phyloP scores from a whole-genome alignment of 2,797 vertebrate species.

The Propithecus perrieri region DNA sequence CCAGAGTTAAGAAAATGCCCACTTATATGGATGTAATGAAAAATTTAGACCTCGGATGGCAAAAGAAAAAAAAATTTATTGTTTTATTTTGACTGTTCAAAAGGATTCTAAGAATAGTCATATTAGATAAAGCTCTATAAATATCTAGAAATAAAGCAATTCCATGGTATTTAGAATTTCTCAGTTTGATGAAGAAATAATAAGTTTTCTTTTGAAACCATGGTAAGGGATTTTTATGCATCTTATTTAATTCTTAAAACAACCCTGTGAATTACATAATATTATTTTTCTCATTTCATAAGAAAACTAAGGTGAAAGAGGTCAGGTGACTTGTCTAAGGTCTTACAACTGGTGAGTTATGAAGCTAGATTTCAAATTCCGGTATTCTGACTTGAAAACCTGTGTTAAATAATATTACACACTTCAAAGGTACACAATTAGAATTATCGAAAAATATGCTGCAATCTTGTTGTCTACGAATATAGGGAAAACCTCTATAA shows the following conservation, averaged over 20 bases:
- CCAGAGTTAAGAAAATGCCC: conserved; percentile 52
- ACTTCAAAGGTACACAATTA: not conserved
- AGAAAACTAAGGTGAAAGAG: not conserved
- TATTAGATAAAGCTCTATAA: not conserved
- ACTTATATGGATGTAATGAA: conserved; percentile 23
- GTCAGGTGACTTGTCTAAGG: not conserved
- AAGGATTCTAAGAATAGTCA: conserved; percentile 12
- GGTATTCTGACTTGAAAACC: not conserved
- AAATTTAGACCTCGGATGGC: conserved; percentile 29
- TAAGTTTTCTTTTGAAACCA: not conserved
- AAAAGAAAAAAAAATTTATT: not conserved
- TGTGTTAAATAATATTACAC: not conserved
- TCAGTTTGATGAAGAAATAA: not conserved
- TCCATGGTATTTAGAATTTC: not conserved
- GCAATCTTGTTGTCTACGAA: not conserved
- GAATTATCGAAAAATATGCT: not conserved
- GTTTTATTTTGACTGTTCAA: conserved; percentile 33
- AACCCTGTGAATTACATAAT: not conserved
- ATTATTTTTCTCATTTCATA: not conserved
- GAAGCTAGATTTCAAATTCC: not conserved
- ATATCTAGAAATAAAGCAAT: conserved; percentile 25
- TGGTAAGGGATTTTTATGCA: not conserved
- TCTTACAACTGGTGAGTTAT: not conserved
- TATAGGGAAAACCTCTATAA: not conserved
- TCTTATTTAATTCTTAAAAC: conserved; percentile 1